phyloP scores from a whole-genome alignment of 2,888 invertebrate species.

The Neoaliturus tenellus region DNA sequence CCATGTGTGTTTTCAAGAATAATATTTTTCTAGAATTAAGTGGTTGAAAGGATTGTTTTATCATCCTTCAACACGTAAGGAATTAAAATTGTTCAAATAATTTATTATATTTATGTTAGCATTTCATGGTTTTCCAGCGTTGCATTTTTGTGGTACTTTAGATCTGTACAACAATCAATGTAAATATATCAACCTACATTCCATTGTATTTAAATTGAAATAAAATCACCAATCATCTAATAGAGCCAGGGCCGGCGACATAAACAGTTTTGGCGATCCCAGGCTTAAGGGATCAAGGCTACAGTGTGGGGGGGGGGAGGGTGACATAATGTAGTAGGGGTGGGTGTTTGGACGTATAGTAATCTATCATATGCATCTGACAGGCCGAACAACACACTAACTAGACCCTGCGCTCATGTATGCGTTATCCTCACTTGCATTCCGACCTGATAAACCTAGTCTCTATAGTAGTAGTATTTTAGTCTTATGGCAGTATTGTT shows the following conservation, averaged over 20 bases:
- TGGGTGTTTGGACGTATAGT: slow-evolving; percentile 39
- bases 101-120: too few species aligned
- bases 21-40: too few species aligned
- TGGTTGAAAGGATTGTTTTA: too few species aligned
- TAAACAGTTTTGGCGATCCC: slow-evolving; percentile 26
- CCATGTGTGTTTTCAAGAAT: too few species aligned
- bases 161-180: too few species aligned
- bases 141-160: too few species aligned
- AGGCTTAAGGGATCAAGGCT: slow-evolving; percentile 33
- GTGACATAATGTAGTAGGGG: slow-evolving; percentile 51
- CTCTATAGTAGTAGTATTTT: too few species aligned
- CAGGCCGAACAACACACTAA: background rate
- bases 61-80: too few species aligned
- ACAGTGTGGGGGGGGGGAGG: background rate
- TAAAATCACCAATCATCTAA: slow-evolving; percentile 10
- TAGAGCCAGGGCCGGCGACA: background rate
- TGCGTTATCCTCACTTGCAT: background rate
- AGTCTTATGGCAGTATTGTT: too few species aligned
- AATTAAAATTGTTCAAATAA: too few species aligned
- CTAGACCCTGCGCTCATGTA: background rate
- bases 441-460: too few species aligned
- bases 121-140: too few species aligned
- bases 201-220: background rate
- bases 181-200: background rate
- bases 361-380: slow-evolving; percentile 55